Base-by-base conservation (phyloP, 1,140 invertebrate species). In the Aporrectodea caliginosa region DNA sequence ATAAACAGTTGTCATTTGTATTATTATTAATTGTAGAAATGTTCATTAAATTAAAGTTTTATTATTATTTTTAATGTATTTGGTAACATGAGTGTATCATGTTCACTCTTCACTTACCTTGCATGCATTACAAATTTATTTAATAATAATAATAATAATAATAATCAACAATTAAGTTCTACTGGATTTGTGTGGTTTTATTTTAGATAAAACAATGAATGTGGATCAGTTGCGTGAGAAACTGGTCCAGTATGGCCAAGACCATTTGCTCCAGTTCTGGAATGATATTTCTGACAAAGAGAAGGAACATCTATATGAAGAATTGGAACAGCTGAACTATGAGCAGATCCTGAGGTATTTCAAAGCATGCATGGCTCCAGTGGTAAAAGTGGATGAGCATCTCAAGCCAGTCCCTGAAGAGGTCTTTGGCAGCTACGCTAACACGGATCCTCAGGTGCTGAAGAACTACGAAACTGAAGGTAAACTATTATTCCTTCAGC, bases 251-350 rank as follows among this genome's bases (percentile, higher is more conserved):
- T 85, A 89, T 81, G 89, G 89, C 29, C 96, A 98, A 89, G 92
- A 93, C 77, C 96, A 98, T 87, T 89, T 98, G 79, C 86, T 98
- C 6, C 90, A 92, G 83, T 98, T 94, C 88, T 97, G 93, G 93
- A 89, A 93, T 79, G 90, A 92, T 80, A 85, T 98, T 1, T 89
- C 88, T 30, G 89, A 92, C 2, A 89, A 91, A 72, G 91, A 96
- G 72, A 81, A 85, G 80, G 58, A 83, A 16, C 43, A 79, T 16
- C 76, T 87, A 2, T 83, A 82, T 69, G 80, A 80, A 14, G 85
- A 88, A 73, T 81, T 88, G 12, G 71, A 77, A 14, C 73, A 78
- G 73, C 81, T 86, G 70, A 79, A 88, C 80, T 83, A 83, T 30
- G 78, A 74, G 29, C 83, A 86, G 75, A 84, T 86, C 12, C 84